Evolutionary conservation across 2,113 vertebrate genomes (phyloP).

Genomic region (Lophochroa leadbeateri): DNA sequence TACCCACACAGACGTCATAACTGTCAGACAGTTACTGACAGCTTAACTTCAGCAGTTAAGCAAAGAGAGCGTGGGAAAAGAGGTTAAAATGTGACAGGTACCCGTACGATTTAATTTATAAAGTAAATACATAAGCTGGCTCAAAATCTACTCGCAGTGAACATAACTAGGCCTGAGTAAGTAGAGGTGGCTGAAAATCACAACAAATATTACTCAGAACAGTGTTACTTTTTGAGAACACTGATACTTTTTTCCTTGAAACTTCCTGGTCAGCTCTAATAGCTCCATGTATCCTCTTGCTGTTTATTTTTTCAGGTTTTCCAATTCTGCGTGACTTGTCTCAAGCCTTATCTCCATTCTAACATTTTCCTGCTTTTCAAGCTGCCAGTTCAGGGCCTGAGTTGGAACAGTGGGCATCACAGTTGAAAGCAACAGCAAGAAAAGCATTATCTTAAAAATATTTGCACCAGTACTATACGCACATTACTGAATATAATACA

Average conservation of each 20-base stretch:
- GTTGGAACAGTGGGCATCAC: background rate
- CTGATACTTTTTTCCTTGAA: background rate
- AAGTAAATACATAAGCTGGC: background rate
- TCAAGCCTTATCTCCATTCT: background rate
- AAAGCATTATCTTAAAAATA: background rate
- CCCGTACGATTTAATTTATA: background rate
- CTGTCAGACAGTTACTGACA: background rate
- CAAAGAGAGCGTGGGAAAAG: background rate
- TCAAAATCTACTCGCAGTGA: background rate
- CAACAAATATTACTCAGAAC: background rate
- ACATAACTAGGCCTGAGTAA: background rate
- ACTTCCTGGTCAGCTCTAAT: background rate
- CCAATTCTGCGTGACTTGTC: background rate
- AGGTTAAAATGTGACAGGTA: background rate
- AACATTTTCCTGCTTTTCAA: background rate
- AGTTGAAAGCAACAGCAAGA: background rate
- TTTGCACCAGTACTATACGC: background rate
- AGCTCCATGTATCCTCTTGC: background rate
- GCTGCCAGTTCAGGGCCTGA: background rate
- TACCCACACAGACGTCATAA: accelerated
- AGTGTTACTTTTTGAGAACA: background rate
- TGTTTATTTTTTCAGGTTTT: background rate
- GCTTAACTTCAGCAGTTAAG: background rate
- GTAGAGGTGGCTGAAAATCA: background rate
- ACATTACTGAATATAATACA: background rate